Conservation (phyloP, 2,888 invertebrate genomes). For the Limnephilus lunatus region DNA sequence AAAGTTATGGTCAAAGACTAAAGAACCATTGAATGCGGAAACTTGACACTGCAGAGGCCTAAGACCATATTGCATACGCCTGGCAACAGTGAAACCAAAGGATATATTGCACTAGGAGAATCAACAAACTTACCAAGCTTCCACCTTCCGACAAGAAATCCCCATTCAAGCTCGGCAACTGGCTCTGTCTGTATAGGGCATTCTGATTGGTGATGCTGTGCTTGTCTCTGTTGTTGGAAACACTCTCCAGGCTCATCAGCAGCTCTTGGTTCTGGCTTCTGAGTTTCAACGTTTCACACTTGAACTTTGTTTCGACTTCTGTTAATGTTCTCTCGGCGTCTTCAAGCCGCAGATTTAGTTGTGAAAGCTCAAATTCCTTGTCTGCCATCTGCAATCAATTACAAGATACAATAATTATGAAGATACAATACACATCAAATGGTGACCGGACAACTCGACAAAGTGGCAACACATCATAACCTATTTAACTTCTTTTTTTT, state of each 20-base stretch:
- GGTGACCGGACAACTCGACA: too few species aligned
- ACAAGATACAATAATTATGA: too few species aligned
- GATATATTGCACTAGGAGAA: background rate
- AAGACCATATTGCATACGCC: background rate
- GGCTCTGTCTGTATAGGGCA: constrained; percentile 72
- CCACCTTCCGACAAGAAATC: constrained; percentile 78
- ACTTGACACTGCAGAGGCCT: background rate
- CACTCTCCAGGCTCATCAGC: constrained; percentile 65
- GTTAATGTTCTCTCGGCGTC: constrained; percentile 83
- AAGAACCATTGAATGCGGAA: background rate
- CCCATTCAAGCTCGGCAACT: constrained; percentile 75
- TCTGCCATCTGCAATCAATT: constrained; percentile 81
- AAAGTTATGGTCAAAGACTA: too few species aligned
- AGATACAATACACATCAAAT: background rate
- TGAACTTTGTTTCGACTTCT: constrained; percentile 79
- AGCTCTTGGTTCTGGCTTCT: constrained; percentile 78
- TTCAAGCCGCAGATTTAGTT: constrained; percentile 81
- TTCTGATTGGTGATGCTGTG: constrained; percentile 67
- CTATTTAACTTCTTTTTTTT: too few species aligned
- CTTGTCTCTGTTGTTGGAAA: constrained; percentile 61
- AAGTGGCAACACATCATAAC: too few species aligned
- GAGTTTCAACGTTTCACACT: constrained; percentile 78
- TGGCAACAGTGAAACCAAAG: background rate
- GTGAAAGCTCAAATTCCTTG: constrained; percentile 84
- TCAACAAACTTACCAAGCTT: constrained; percentile 75